Evolutionary conservation across 2,113 vertebrate species (phyloP).

Genomic region (Halichoeres trimaculatus): DNA sequence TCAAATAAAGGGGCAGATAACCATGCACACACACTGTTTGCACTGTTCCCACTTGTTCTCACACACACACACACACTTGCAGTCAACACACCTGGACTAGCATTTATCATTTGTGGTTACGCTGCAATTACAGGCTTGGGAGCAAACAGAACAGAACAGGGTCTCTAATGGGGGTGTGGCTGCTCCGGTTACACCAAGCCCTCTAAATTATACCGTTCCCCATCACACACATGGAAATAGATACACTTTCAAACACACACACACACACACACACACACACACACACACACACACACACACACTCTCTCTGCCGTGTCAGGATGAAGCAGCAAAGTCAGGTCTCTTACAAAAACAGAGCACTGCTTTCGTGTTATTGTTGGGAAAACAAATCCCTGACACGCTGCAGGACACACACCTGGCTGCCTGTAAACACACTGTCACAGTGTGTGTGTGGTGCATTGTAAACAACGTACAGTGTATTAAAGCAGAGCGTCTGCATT

Average conservation of each 20-base stretch:
- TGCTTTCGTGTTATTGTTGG: neutral
- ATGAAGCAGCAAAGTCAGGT: neutral
- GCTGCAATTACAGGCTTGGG: slow-evolving; percentile 70
- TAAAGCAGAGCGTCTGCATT: slow-evolving; percentile 15
- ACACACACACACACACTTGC: slow-evolving; percentile 4
- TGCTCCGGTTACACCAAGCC: slow-evolving; percentile 44
- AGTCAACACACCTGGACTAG: slow-evolving; percentile 68
- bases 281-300: neutral
- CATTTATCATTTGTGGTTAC: slow-evolving; percentile 72
- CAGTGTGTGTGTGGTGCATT: neutral
- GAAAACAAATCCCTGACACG: neutral
- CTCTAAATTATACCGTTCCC: slow-evolving; percentile 30
- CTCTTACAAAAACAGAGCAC: neutral
- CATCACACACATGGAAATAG: neutral
- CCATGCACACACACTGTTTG: slow-evolving; percentile 9
- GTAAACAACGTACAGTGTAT: neutral
- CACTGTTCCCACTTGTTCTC: neutral
- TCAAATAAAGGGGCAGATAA: neutral
- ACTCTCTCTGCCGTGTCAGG: neutral
- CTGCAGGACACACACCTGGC: slow-evolving; percentile 5
- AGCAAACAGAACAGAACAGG: slow-evolving; percentile 56
- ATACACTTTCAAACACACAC: neutral
- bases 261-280: no score
- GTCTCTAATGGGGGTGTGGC: slow-evolving; percentile 51
- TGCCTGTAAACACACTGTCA: neutral